These are phyloP conservation scores for Cyphomyrus plagiostoma DNA, from an alignment of 2,113 vertebrate genomes.

Conservation along the genomic window DNA sequence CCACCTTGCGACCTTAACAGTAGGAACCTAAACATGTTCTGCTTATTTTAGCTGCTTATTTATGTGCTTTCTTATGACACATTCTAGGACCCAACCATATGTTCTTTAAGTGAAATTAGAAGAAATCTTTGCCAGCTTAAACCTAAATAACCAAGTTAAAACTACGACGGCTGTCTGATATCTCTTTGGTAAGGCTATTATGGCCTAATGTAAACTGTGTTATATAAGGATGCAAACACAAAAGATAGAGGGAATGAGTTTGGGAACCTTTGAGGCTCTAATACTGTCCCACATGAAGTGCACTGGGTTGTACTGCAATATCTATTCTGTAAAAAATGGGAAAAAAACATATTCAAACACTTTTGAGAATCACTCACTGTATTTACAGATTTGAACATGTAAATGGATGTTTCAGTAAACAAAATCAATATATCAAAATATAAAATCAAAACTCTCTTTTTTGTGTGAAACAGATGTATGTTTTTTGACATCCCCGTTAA, in stretches of 20 bases:
- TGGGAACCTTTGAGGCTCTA: not conserved
- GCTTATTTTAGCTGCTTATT: not conserved
- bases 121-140: not conserved
- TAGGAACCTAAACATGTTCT: slow-evolving; percentile 23
- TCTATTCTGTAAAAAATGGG: not conserved
- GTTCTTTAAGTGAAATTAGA: not conserved
- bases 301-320: not conserved
- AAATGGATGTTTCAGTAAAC: not conserved
- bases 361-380: not conserved
- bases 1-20: slow-evolving; percentile 31
- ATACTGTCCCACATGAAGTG: not conserved
- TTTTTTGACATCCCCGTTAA: not conserved
- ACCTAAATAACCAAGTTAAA: not conserved
- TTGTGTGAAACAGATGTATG: not conserved
- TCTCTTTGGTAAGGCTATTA: not conserved
- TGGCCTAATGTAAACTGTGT: not conserved
- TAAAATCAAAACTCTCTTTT: not conserved
- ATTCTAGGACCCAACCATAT: not conserved
- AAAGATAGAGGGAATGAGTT: not conserved
- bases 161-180: not conserved
- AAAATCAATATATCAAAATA: not conserved
- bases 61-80: not conserved
- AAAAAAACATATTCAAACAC: not conserved
- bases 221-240: not conserved
- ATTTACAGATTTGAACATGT: not conserved